phyloP scores from a whole-genome alignment of 1,140 invertebrate species.

The Drosophila persimilis region DNA sequence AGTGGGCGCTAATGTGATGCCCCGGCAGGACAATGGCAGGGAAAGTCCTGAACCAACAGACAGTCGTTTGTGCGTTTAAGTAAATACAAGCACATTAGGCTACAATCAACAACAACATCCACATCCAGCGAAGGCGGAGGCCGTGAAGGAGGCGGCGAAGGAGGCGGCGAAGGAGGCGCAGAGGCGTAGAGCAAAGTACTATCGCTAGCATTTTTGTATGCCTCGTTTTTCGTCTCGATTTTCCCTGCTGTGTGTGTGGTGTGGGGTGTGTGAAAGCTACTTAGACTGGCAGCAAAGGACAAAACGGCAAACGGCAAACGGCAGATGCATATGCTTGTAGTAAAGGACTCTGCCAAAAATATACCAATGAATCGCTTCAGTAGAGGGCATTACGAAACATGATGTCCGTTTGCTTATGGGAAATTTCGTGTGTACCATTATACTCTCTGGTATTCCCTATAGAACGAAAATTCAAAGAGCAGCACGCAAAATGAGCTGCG shows the following conservation, averaged over 20 bases:
- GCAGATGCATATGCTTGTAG: slow-evolving; percentile 1
- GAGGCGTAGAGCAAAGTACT: no score
- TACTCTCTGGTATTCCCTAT: neutral
- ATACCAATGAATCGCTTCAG: neutral
- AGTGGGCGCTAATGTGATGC: slow-evolving; percentile 35
- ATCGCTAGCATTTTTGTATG: slow-evolving; percentile 12
- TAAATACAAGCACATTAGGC: slow-evolving; percentile 60
- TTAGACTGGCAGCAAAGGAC: slow-evolving; percentile 24
- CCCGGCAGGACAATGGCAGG: slow-evolving; percentile 11
- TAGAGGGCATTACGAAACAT: neutral
- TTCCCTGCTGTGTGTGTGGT: slow-evolving; percentile 2
- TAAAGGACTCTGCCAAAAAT: neutral
- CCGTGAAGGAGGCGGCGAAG: neutral
- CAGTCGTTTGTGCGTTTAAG: slow-evolving; percentile 54
- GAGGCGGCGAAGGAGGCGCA: neutral
- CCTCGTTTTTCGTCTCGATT: slow-evolving; percentile 1
- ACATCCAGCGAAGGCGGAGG: neutral
- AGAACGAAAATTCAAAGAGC: slow-evolving; percentile 13
- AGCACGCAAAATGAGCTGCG: slow-evolving; percentile 29
- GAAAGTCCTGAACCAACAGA: slow-evolving; percentile 10
- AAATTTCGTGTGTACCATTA: neutral
- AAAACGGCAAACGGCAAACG: neutral
- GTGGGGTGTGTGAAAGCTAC: slow-evolving; percentile 20
- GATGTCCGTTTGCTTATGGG: no score
- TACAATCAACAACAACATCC: slow-evolving; percentile 25